phyloP scores from a whole-genome alignment of 2,113 vertebrate species.

The Pteropus alecto region DNA sequence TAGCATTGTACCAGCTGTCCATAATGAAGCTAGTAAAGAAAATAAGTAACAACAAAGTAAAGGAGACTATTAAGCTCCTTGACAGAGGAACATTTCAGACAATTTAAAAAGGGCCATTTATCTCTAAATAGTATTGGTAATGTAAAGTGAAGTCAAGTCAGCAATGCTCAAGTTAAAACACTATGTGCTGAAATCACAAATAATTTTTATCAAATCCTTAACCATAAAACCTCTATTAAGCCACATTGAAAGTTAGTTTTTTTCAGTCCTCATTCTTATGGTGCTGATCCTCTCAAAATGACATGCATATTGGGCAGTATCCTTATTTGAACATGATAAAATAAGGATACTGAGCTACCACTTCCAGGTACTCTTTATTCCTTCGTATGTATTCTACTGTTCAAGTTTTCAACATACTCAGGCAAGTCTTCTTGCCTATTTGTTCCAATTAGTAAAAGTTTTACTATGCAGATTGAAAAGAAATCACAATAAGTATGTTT shows the following conservation, averaged over 20 bases:
- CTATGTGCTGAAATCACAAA: not conserved
- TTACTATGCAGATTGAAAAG: not conserved
- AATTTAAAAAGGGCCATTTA: not conserved
- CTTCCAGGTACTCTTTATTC: not conserved
- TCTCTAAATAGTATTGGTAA: not conserved
- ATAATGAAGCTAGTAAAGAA: not conserved
- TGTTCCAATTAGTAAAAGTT: constrained; percentile 6
- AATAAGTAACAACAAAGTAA: not conserved
- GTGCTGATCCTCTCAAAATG: not conserved
- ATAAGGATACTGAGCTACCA: not conserved
- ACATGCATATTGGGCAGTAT: not conserved
- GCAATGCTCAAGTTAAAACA: not conserved
- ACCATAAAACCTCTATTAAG: not conserved
- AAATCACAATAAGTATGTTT: not conserved
- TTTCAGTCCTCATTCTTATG: not conserved
- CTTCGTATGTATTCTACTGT: not conserved
- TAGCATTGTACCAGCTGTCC: not conserved
- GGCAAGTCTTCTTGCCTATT: not conserved
- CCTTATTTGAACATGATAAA: not conserved
- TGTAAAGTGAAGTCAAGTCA: not conserved
- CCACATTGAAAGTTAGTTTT: not conserved
- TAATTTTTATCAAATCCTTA: constrained; percentile 5
- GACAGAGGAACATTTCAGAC: not conserved
- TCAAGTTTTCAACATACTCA: not conserved
- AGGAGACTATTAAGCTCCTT: not conserved